Evolutionary conservation across 2,888 invertebrate species (phyloP).

Genomic region (Leucophenga maculata): DNA sequence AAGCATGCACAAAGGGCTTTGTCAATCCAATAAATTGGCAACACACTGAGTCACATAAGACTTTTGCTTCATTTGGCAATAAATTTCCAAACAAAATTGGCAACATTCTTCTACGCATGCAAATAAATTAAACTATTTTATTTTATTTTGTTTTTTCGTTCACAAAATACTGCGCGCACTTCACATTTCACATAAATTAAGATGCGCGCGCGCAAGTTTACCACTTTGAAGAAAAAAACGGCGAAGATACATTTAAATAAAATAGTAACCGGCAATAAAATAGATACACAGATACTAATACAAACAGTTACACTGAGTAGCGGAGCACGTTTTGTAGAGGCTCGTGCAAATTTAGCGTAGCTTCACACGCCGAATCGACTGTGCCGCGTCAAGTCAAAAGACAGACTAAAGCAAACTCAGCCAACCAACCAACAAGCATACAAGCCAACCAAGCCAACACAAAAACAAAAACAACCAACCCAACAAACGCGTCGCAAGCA

Average conservation of each 20-base stretch:
- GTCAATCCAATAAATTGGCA: too few relatives aligned
- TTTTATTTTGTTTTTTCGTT: neutral
- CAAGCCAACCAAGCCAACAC: neutral
- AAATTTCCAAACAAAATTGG: neutral
- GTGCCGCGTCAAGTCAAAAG: slow-evolving; percentile 69
- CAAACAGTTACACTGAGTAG: neutral
- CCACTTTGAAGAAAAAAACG: slow-evolving; percentile 26
- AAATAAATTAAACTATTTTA: neutral
- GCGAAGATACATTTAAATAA: neutral
- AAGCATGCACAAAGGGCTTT: too few relatives aligned
- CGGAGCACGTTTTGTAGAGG: slow-evolving; percentile 52
- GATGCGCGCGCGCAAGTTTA: slow-evolving; percentile 19
- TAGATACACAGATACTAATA: neutral
- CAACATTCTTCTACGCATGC: neutral
- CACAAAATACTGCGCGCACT: slow-evolving; percentile 15
- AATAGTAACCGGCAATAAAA: too few relatives aligned
- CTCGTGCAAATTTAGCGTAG: slow-evolving; percentile 52
- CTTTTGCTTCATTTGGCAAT: too few relatives aligned
- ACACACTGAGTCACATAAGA: too few relatives aligned
- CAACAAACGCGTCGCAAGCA: slow-evolving; percentile 3
- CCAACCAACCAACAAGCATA: slow-evolving; percentile 6
- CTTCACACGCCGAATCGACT: slow-evolving; percentile 46
- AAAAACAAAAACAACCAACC: slow-evolving; percentile 12
- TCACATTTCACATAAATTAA: slow-evolving; percentile 1
- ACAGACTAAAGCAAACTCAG: slow-evolving; percentile 66